These are phyloP conservation scores for Gonioctena quinquepunctata DNA, from an alignment of 1,140 invertebrate genomes.

Conservation along the genomic window DNA sequence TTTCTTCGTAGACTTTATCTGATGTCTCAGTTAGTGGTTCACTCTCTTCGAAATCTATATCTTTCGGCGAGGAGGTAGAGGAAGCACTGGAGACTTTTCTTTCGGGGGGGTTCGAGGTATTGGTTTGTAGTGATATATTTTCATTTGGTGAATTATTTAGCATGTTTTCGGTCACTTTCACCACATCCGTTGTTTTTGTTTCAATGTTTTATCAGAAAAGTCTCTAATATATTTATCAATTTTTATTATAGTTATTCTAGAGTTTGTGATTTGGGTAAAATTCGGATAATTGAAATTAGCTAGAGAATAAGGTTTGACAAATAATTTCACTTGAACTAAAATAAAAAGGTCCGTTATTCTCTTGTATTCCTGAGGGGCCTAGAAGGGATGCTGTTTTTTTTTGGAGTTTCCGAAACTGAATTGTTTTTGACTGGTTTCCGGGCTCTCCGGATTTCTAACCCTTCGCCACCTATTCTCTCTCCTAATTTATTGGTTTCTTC, in stretches of 20 bases:
- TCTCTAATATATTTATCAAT: too few species aligned
- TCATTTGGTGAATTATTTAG: too few species aligned
- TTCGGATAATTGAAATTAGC: neutral
- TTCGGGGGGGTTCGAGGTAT: neutral
- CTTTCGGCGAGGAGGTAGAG: neutral
- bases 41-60: neutral
- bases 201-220: too few species aligned
- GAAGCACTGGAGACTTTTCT: conserved; percentile 1
- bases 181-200: too few species aligned
- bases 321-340: neutral
- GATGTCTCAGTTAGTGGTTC: neutral
- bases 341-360: neutral
- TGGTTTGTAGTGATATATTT: neutral
- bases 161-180: too few species aligned
- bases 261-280: too few species aligned
- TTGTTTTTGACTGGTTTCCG: conserved; percentile 1
- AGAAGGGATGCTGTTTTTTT: neutral
- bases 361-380: neutral
- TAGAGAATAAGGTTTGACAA: neutral
- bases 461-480: neutral
- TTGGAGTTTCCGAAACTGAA: neutral
- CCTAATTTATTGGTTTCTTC: conserved; percentile 1
- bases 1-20: conserved; percentile 2
- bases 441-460: neutral
- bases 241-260: too few species aligned